Evolutionary conservation across 2,888 invertebrate genomes (phyloP).

Genomic region (Flexamia atlantica): DNA sequence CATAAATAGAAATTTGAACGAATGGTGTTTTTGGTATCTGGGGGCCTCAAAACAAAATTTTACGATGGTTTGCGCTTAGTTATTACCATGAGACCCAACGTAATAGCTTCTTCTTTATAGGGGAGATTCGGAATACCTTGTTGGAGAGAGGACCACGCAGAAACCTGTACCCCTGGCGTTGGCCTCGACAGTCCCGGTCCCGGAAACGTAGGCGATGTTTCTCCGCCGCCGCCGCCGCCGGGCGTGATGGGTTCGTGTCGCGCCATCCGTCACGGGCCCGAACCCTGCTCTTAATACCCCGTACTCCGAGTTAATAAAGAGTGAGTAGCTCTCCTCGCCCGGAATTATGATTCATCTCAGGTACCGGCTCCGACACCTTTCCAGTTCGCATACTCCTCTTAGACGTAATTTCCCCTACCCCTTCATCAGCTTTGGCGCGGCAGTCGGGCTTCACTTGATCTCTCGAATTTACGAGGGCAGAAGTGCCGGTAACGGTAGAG

Average conservation of each 20-base stretch:
- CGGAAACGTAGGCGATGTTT: not conserved
- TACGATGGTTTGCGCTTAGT: no score
- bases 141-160: no score
- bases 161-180: no score
- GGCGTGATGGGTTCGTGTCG: constrained; percentile 1
- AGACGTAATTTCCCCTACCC: not conserved
- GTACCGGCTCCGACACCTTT: not conserved
- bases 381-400: not conserved
- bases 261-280: not conserved
- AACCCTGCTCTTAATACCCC: constrained; percentile 2
- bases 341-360: constrained; percentile 24
- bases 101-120: no score
- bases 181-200: not conserved
- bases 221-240: not conserved
- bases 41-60: no score
- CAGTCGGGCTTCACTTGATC: no score
- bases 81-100: no score
- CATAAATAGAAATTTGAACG: no score
- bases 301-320: constrained; percentile 5
- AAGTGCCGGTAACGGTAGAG: no score
- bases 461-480: no score
- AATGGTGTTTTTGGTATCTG: no score
- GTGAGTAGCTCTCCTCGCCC: constrained; percentile 1
- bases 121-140: no score
- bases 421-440: not conserved